Conservation (phyloP, 1,140 invertebrate genomes). For the Aricia agestis region DNA sequence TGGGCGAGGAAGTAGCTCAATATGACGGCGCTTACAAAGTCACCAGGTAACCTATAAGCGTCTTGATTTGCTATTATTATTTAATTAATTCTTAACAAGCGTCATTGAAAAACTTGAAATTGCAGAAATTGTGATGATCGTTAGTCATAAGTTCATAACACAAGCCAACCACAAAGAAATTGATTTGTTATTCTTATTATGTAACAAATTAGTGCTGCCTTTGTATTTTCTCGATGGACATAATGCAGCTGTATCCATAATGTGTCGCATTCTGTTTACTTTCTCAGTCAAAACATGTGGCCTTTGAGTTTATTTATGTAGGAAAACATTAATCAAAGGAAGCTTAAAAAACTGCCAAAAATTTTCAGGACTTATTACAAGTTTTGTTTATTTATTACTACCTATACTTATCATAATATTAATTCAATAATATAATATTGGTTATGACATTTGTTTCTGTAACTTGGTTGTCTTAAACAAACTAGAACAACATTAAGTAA, state of each 20-base stretch:
- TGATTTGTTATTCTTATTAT: neutral
- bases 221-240: neutral
- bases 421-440: too few relatives aligned
- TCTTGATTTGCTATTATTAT: constrained; percentile 1
- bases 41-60: constrained; percentile 50
- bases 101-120: neutral
- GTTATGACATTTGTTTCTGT: too few relatives aligned
- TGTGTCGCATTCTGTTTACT: neutral
- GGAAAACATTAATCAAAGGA: too few relatives aligned
- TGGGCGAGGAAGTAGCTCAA: constrained; percentile 99
- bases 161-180: neutral
- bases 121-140: neutral
- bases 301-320: too few relatives aligned
- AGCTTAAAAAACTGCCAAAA: too few relatives aligned
- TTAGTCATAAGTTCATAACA: neutral
- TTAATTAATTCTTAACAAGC: neutral
- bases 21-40: constrained; percentile 99
- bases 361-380: too few relatives aligned
- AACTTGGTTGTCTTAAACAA: too few relatives aligned
- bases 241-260: neutral
- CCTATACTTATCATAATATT: too few relatives aligned
- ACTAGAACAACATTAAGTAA: neutral
- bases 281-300: too few relatives aligned
- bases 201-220: neutral
- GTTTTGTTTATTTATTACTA: too few relatives aligned